A percentile compares a stretch with the other conserved stretches of the same genome.
phyloP scores from a whole-genome alignment of 2,797 vertebrate genomes.

The Helostoma temminkii region DNA sequence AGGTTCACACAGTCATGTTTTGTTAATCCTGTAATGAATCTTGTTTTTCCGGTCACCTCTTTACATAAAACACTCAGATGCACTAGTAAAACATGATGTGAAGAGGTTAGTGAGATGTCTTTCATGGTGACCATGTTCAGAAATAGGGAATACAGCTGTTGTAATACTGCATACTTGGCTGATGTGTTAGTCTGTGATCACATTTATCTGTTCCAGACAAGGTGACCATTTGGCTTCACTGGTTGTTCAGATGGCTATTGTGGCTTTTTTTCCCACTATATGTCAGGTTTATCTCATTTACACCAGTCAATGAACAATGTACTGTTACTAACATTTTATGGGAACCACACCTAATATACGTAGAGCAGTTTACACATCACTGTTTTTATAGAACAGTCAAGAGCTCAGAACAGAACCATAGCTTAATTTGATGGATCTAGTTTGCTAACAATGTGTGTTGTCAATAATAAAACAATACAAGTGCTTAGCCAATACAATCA shows the following conservation, averaged over 20 bases:
- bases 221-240: no score
- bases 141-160: background rate
- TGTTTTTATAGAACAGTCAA: background rate
- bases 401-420: no score
- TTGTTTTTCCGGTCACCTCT: background rate
- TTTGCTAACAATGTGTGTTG: no score
- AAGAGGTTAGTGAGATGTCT: background rate
- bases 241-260: no score
- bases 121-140: background rate
- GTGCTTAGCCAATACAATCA: no score
- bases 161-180: background rate
- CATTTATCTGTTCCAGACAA: background rate
- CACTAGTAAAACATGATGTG: constrained; percentile 12
- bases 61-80: constrained; percentile 9
- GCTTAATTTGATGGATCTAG: background rate
- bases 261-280: no score
- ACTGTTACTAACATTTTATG: constrained; percentile 1
- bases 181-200: background rate
- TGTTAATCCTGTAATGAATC: background rate
- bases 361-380: background rate
- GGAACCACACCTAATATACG: background rate
- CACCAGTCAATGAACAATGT: background rate
- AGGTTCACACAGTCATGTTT: background rate
- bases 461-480: no score
- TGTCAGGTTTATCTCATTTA: constrained; percentile 6